Evolutionary conservation across 2,113 vertebrate species (phyloP), one percentile per base, ranked within the genome.

Genomic region (Nipponia nippon): DNA sequence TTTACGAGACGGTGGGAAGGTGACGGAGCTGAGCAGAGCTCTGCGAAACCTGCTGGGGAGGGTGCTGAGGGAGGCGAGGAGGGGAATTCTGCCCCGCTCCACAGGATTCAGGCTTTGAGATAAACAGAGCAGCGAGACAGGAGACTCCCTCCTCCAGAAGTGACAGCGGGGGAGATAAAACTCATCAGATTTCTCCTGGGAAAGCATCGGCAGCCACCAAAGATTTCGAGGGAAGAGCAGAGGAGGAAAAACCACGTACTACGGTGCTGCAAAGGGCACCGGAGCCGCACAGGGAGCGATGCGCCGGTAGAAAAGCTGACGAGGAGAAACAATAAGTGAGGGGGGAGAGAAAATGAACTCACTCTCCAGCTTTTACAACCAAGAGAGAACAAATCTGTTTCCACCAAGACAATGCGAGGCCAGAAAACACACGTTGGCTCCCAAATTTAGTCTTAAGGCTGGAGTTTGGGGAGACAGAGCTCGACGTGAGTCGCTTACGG

Each of bases 1-100:
- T 0, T 6, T 19, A 16, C 16, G 11, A 4, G 11, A 4, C 6
- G 3, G 15, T 1, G 19, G 66, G 38, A 16, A 44, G 32, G 2
- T 17, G 36, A 14, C 0, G 2, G 82, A 30, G 61, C 18, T 16
- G 55, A 58, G 15, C 4, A 1, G 65, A 62, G 50, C 46, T 23
- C 55, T 5, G n/a, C 4, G 5, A 52, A 72, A 53, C 26, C 30
- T 4, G 21, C 44, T 32, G 3, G 18, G 66, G 81, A 50, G 34
- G 52, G 52, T 5, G 4, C 53, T 7, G 27, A 34, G 14, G 63
- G 21, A 40, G 17, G 34, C 3, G 4, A 27, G 49, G 38, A 34
- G 36, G 40, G 77, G 34, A 34, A 10, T 18, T 9, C 50, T 38
- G 56, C 56, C 38, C 15, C 3, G 3, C 53, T 21, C 50, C 34